These are phyloP conservation scores for Rhynchomys soricoides DNA, from an alignment of 2,113 vertebrate genomes.

Conservation along the genomic window DNA sequence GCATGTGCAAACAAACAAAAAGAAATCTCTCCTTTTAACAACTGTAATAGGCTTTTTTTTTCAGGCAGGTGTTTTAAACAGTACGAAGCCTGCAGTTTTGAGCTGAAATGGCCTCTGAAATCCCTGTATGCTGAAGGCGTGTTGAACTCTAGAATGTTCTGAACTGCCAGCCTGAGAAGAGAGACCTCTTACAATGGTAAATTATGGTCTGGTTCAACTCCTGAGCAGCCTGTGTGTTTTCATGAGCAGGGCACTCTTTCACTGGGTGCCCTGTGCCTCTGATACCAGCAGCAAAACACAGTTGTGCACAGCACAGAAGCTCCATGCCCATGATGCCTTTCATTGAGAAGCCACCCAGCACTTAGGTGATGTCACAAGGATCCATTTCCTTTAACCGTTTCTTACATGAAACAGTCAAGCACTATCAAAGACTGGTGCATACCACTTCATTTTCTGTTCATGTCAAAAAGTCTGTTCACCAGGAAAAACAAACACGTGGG, in stretches of 20 bases:
- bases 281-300: not conserved
- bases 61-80: not conserved
- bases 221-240: not conserved
- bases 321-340: not conserved
- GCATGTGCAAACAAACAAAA: not conserved
- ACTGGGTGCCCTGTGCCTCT: not conserved
- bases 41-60: not conserved
- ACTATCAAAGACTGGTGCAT: not conserved
- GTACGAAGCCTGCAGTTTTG: not conserved
- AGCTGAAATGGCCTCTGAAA: not conserved
- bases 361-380: not conserved
- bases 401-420: not conserved
- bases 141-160: not conserved
- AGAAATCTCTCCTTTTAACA: not conserved
- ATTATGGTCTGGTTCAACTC: not conserved
- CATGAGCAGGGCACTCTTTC: not conserved
- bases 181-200: not conserved
- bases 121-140: not conserved
- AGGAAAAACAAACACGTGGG: conserved; percentile 13
- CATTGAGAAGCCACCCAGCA: not conserved
- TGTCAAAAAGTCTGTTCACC: conserved; percentile 6
- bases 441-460: not conserved
- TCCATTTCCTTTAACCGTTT: not conserved
- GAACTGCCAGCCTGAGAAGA: not conserved
- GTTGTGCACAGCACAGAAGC: not conserved